Conservation (phyloP, 2,888 invertebrate species). For the Fissipunctia ypsillon region DNA sequence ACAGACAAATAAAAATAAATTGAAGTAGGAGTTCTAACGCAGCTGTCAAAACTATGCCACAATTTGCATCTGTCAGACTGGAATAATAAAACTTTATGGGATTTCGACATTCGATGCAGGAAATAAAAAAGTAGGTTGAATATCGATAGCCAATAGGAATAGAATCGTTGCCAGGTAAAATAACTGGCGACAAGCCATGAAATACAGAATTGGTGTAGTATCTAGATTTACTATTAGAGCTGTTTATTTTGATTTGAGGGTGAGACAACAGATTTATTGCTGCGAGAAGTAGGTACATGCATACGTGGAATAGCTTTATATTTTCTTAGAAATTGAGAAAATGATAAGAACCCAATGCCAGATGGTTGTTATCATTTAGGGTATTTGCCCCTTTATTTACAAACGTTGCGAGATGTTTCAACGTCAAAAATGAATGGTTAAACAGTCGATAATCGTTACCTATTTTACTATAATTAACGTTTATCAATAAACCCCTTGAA, state of each 20-base stretch:
- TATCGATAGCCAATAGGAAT: slow-evolving; percentile 43
- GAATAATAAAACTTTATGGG: slow-evolving; percentile 32
- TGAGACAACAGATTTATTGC: slow-evolving; percentile 30
- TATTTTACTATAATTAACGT: too few species aligned
- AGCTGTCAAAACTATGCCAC: slow-evolving; percentile 45
- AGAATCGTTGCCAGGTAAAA: slow-evolving; percentile 50
- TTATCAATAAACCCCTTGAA: too few species aligned
- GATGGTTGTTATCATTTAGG: background rate
- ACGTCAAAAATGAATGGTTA: too few species aligned
- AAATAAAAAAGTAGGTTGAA: slow-evolving; percentile 47
- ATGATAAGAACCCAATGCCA: background rate
- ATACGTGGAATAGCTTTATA: background rate
- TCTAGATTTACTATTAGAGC: slow-evolving; percentile 29
- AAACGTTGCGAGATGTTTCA: too few species aligned
- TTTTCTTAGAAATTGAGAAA: background rate
- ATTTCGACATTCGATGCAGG: slow-evolving; percentile 29
- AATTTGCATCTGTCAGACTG: slow-evolving; percentile 41
- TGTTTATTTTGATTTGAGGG: slow-evolving; percentile 35
- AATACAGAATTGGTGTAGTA: slow-evolving; percentile 25
- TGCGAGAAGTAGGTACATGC: too few species aligned
- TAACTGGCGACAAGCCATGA: slow-evolving; percentile 46
- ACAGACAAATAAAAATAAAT: slow-evolving; percentile 30
- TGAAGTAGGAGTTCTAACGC: slow-evolving; percentile 15
- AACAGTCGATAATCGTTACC: too few species aligned
- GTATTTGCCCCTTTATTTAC: too few species aligned